Base-by-base conservation (phyloP, 30 jellyfish, hydroid and myxozoan genomes). In the Rhopilema esculentum region DNA sequence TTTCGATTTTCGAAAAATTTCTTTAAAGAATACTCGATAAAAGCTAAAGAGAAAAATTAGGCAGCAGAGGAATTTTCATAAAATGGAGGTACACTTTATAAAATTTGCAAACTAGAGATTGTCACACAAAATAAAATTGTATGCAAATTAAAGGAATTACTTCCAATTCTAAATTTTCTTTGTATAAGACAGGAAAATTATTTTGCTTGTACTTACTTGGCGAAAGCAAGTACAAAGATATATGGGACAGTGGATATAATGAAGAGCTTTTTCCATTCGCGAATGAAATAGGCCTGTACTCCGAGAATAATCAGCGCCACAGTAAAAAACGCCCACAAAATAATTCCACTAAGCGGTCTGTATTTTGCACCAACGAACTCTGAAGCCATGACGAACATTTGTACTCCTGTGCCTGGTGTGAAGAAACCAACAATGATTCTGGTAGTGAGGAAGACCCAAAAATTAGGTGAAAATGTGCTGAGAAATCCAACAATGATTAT, bases 241-340 rank as follows among this genome's bases (percentile, higher is more conserved):
- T 93, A 93, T 15, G 98, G 98, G 18, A 90, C 92, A 27, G 98
- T 88, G 57, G 92, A 81, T 51, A 81, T 95, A 17, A 86, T 93
- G 48, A 74, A 32, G 62, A 93, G 84, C 20, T 64, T 64, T 31
- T 88, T 93, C 98, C 98, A 93, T 32, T 88, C 64, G 16, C 96
- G 89, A 23, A 93, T 79, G 83, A 93, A 93, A 30, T 85, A 87
- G 12, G 98, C 98, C 51, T 78, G 85, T 8, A 86, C 82, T 49
- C 98, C 98, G 18, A 87, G 86, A 1, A 82, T 28, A 0, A 91
- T 72, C 80, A 87, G 32, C 2, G 91, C 98, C 30, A 93, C 7
- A 2, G 97, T 49, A 78, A 93, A 88, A 20, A 79, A 48, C 1
- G 93, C 82, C 92, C 93, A 87, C 57, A 93, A 31, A 16, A 87